Conservation (phyloP, 2,113 vertebrate species). For the Rhombomys opimus region DNA sequence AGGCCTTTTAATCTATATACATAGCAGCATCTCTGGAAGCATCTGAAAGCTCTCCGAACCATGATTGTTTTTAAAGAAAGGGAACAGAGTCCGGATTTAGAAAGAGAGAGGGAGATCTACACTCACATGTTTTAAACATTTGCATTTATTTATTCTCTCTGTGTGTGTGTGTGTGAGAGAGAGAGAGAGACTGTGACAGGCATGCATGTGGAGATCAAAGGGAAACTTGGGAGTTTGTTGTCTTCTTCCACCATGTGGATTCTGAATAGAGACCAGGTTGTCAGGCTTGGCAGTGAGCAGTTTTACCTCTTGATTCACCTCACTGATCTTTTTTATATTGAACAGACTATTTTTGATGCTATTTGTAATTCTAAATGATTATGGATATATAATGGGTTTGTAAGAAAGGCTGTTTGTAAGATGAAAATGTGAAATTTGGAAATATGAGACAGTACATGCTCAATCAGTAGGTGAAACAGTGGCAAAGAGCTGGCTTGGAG, state of each 20-base stretch:
- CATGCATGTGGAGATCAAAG: neutral
- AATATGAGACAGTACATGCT: neutral
- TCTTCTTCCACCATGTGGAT: neutral
- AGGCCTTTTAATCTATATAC: neutral
- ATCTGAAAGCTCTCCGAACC: neutral
- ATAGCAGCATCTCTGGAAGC: slow-evolving; percentile 26
- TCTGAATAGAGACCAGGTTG: neutral
- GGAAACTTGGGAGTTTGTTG: neutral
- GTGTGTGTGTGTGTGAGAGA: neutral
- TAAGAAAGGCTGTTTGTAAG: slow-evolving; percentile 19
- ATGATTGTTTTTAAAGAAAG: neutral
- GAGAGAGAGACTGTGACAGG: neutral
- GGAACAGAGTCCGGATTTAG: neutral
- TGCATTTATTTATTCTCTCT: neutral
- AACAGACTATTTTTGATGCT: neutral
- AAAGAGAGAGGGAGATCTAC: neutral
- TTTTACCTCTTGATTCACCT: neutral
- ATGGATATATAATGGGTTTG: neutral
- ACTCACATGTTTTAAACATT: neutral
- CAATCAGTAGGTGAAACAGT: neutral
- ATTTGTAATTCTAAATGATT: slow-evolving; percentile 8
- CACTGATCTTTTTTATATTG: neutral
- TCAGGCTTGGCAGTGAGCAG: too few relatives aligned
- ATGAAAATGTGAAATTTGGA: neutral
- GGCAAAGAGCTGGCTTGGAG: neutral